Evolutionary conservation across 2,888 invertebrate species (phyloP).

Genomic region (Rhagium mordax): DNA sequence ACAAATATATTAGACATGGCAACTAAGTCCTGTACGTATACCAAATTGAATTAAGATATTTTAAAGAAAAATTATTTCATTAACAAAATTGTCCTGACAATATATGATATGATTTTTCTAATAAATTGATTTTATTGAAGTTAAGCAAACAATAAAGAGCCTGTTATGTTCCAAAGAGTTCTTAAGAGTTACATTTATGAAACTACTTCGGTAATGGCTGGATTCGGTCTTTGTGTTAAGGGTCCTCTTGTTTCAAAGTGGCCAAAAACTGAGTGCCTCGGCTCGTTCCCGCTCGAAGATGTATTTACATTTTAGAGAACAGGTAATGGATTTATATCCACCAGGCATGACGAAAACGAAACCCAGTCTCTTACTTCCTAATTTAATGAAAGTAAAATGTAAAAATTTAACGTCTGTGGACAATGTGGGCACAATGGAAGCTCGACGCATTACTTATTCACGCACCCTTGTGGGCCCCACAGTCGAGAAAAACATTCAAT

Average conservation of each 20-base stretch:
- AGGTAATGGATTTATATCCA: constrained; percentile 3
- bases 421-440: constrained; percentile 24
- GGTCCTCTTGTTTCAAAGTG: not conserved
- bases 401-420: constrained; percentile 17
- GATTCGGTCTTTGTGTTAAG: not conserved
- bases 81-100: no score
- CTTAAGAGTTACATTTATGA: no score
- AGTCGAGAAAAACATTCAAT: constrained; percentile 37
- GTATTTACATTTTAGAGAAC: not conserved
- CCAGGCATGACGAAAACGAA: not conserved
- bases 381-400: constrained; percentile 17
- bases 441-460: constrained; percentile 38
- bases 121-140: no score
- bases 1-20: no score
- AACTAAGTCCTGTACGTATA: no score
- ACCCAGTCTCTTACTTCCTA: not conserved
- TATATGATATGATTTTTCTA: no score
- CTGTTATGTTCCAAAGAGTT: no score
- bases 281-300: not conserved
- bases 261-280: not conserved
- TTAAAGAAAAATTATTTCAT: no score
- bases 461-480: constrained; percentile 24
- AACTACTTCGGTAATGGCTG: not conserved
- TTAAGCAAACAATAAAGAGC: no score
- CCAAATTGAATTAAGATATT: no score